Conservation (phyloP, 2,113 vertebrate genomes). For the Hyperoodon ampullatus region DNA sequence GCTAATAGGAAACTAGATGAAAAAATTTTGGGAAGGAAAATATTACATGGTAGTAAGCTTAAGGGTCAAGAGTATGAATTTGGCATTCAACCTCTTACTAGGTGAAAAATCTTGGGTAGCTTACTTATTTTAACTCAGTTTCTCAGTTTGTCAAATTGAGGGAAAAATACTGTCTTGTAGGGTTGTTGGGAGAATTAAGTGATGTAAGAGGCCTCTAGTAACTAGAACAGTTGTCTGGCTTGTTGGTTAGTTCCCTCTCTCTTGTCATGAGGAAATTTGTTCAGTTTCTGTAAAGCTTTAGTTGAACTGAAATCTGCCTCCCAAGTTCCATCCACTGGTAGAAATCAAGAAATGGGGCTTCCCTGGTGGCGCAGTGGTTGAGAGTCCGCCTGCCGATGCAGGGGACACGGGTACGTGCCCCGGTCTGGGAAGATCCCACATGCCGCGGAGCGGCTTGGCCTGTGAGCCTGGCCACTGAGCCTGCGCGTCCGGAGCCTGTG, state of each 20-base stretch:
- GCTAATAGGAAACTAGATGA: neutral
- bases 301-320: constrained; percentile 24
- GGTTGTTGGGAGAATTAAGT: neutral
- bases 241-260: neutral
- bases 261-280: neutral
- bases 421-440: too few species aligned
- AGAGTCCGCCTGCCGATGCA: too few species aligned
- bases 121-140: neutral
- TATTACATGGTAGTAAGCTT: neutral
- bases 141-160: neutral
- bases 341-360: neutral
- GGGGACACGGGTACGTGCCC: too few species aligned
- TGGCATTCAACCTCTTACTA: neutral
- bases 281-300: constrained; percentile 33
- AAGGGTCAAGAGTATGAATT: neutral
- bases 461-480: too few species aligned
- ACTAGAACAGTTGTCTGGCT: neutral
- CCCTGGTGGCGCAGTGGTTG: too few species aligned
- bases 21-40: neutral
- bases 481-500: too few species aligned
- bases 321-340: neutral
- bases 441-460: too few species aligned
- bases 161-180: neutral
- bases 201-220: neutral
- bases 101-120: neutral